Evolutionary conservation across 2,797 vertebrate species (phyloP), one percentile per base, ranked within the genome.

Genomic region (Holocentrus rufus): DNA sequence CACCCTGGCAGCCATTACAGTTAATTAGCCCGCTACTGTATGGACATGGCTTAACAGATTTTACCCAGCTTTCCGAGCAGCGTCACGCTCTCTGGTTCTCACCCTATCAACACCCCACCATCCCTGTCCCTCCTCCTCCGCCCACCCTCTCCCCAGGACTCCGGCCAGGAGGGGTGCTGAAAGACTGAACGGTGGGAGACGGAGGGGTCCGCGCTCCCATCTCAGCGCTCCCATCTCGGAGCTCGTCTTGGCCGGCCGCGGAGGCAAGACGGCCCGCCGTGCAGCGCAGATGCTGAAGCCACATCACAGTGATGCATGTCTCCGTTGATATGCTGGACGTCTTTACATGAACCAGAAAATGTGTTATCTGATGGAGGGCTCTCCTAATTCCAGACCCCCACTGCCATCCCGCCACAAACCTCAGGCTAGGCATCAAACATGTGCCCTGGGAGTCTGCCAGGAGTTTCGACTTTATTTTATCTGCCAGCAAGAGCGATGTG

Each of bases 271-370:
- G 14, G 15, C 75, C 31, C n/a, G 30, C 74, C 50, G 47, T 67
- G 80, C 69, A 66, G n/a, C n/a, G n/a, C 83, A 85, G 86, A 88
- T 84, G 83, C 80, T 92, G 90, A 88, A 79, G 86, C 83, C 90
- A 91, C 89, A 87, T 93, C 92, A 76, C 65, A 1, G 75, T 96
- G 95, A 97, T 90, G 92, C 94, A 95, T 80, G 93, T 93, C 93
- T 85, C 76, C 69, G 86, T 86, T 82, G 90, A 95, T 94, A 92
- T 89, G 88, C 86, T 74, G 87, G 91, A 93, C 77, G 0, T 94
- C 89, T 94, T 95, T 95, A 96, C 95, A 95, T 84, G 94, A 96
- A 95, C 93, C 95, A 97, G 95, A 95, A 95, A 95, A 95, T 85
- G 91, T 93, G 93, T 93, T 95, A 95, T 95, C 95, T 95, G 95